Conservation (phyloP, 1,140 invertebrate genomes). For the Centruroides vittatus region DNA sequence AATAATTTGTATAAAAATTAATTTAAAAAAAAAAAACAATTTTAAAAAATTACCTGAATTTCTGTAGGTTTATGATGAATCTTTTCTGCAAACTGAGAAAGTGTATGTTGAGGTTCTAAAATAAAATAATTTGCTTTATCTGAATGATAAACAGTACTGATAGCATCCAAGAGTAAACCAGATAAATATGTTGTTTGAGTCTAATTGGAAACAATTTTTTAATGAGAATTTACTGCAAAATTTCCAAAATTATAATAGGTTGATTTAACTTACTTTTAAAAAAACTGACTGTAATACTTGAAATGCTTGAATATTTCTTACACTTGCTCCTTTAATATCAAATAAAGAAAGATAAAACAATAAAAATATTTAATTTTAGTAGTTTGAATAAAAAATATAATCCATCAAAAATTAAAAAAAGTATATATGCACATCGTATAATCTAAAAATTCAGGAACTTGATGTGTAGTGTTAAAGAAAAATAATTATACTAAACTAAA, state of each 20-base stretch:
- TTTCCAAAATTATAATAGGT: background rate
- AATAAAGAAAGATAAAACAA: background rate
- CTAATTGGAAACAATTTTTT: conserved; percentile 27
- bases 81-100: conserved; percentile 90
- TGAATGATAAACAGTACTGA: conserved; percentile 90
- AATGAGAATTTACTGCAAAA: background rate
- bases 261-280: conserved; percentile 48
- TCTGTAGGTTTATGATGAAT: conserved; percentile 78
- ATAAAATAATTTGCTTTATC: conserved; percentile 99
- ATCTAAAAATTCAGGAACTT: too few species aligned
- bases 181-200: conserved; percentile 52
- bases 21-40: background rate
- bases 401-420: too few species aligned
- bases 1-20: background rate
- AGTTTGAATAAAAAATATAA: too few species aligned
- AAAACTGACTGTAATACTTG: conserved; percentile 89
- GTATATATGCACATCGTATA: too few species aligned
- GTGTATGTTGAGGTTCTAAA: conserved; percentile 84
- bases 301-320: conserved; percentile 89
- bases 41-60: conserved; percentile 49
- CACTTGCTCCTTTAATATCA: conserved; percentile 10
- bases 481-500: too few species aligned
- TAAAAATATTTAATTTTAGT: background rate
- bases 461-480: too few species aligned
- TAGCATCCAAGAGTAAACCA: conserved; percentile 83